phyloP scores from a whole-genome alignment of 2,113 vertebrate species.

The Thalassarche chlororhynchos region DNA sequence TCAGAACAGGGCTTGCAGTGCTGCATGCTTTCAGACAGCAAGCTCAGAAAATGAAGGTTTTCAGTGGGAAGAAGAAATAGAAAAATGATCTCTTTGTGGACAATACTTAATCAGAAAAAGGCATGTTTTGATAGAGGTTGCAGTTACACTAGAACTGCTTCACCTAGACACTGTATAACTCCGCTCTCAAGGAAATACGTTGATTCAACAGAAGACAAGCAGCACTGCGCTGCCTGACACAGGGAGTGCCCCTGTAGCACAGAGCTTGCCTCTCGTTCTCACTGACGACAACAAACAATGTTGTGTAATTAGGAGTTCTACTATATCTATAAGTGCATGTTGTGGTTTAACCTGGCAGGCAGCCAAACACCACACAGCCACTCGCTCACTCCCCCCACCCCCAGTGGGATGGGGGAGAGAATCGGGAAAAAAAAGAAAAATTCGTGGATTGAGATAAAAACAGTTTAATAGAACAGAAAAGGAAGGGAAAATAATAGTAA shows the following conservation, averaged over 20 bases:
- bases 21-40: not conserved
- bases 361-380: too few relatives aligned
- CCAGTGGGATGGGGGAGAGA: too few relatives aligned
- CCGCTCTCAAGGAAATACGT: not conserved
- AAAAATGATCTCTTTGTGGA: not conserved
- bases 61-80: not conserved
- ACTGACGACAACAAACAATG: not conserved
- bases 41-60: not conserved
- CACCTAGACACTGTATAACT: not conserved
- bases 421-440: too few relatives aligned
- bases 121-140: not conserved
- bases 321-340: not conserved
- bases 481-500: too few relatives aligned
- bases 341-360: too few relatives aligned
- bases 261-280: not conserved
- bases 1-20: not conserved
- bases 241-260: not conserved
- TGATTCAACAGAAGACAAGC: not conserved
- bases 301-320: not conserved
- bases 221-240: accelerated
- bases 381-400: too few relatives aligned
- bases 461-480: too few relatives aligned
- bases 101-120: not conserved
- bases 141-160: not conserved
- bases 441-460: too few relatives aligned